Evolutionary conservation across 2,888 invertebrate genomes (phyloP).

Genomic region (Epirrhoe alternata): DNA sequence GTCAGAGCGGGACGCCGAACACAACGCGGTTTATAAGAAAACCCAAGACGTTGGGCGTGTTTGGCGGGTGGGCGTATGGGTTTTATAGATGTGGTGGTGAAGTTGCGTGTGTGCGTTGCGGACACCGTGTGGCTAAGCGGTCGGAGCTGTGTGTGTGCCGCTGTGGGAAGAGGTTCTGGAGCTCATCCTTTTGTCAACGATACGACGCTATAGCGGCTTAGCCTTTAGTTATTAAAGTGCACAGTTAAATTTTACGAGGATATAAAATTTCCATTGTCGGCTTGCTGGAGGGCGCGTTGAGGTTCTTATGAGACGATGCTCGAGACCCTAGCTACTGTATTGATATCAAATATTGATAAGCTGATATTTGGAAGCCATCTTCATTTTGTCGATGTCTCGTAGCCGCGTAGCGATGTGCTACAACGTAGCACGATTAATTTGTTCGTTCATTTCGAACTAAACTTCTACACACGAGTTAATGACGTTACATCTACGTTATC

Average conservation of each 20-base stretch:
- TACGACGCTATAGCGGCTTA: conserved; percentile 77
- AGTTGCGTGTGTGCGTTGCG: conserved; percentile 59
- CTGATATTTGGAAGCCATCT: conserved; percentile 14
- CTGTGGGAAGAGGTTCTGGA: conserved; percentile 57
- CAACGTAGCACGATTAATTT: conserved; percentile 24
- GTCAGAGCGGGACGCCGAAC: conserved; percentile 73
- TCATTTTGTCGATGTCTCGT: conserved; percentile 33
- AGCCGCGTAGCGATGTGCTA: conserved; percentile 39
- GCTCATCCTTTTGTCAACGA: conserved; percentile 83
- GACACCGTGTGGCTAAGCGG: conserved; percentile 64
- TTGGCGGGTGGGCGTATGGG: conserved; percentile 84
- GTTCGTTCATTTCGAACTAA: not conserved
- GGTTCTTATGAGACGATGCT: conserved; percentile 57
- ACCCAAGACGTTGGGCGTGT: conserved; percentile 86
- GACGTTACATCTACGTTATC: not conserved
- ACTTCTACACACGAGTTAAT: not conserved
- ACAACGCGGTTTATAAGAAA: conserved; percentile 85
- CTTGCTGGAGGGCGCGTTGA: conserved; percentile 59
- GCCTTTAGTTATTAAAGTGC: conserved; percentile 81
- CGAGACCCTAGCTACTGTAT: conserved; percentile 48
- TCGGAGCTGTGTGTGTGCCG: conserved; percentile 66
- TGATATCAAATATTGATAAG: conserved; percentile 33
- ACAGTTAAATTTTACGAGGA: conserved; percentile 77
- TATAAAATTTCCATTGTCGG: conserved; percentile 78
- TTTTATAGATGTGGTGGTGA: conserved; percentile 71